These are phyloP conservation scores for Aromia moschata DNA, from an alignment of 2,888 invertebrate species.

Conservation along the genomic window DNA sequence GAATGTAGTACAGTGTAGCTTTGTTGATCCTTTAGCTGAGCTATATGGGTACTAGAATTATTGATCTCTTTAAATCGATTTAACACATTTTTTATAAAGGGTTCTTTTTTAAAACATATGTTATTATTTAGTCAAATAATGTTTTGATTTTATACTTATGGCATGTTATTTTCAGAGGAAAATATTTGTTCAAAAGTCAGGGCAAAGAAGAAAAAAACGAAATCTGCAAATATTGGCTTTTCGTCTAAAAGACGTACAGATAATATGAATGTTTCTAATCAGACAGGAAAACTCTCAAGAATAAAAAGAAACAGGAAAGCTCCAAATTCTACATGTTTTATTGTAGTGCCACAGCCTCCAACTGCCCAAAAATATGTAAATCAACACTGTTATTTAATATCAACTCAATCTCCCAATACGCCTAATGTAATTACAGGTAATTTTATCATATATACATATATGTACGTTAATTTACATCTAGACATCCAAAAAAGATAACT, in stretches of 20 bases:
- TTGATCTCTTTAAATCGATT: too few relatives aligned
- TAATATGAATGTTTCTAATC: constrained; percentile 26
- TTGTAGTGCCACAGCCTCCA: constrained; percentile 44
- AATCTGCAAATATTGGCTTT: constrained; percentile 12
- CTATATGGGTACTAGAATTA: too few relatives aligned
- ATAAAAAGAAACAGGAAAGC: constrained; percentile 33
- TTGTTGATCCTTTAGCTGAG: too few relatives aligned
- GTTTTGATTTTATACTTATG: too few relatives aligned
- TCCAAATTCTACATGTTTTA: constrained; percentile 39
- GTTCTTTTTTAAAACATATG: too few relatives aligned
- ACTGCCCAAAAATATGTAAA: constrained; percentile 27
- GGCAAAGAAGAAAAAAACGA: constrained; percentile 28
- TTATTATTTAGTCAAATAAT: too few relatives aligned
- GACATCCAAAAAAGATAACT: too few relatives aligned
- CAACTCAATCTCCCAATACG: constrained; percentile 39
- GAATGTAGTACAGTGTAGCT: too few relatives aligned
- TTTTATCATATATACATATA: too few relatives aligned
- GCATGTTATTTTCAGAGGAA: constrained; percentile 47
- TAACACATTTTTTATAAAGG: too few relatives aligned
- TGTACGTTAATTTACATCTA: too few relatives aligned
- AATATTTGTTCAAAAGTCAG: constrained; percentile 32
- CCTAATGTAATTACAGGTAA: too few relatives aligned
- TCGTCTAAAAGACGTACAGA: constrained; percentile 16
- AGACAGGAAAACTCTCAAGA: constrained; percentile 29
- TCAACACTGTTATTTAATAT: constrained; percentile 45